Percentiles rank a stretch among this genome's conserved stretches.
These are phyloP conservation scores for Aviceda subcristata DNA, from an alignment of 2,113 vertebrate genomes.

Conservation along the genomic window DNA sequence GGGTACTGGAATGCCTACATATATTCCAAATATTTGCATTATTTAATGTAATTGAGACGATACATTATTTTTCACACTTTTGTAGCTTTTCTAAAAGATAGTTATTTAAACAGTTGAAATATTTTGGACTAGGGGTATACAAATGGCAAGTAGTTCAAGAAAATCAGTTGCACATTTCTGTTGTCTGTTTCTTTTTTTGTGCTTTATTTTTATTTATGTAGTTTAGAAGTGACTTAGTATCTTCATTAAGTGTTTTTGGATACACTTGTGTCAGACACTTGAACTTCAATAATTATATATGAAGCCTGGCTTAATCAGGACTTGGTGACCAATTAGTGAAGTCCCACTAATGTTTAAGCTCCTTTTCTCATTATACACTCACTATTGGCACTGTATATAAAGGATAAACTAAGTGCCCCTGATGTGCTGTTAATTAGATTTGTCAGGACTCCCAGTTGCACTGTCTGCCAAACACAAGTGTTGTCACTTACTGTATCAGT, in stretches of 20 bases:
- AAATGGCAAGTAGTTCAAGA: neutral
- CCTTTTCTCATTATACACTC: constrained; percentile 46
- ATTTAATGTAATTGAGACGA: neutral
- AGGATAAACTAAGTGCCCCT: constrained; percentile 56
- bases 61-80: neutral
- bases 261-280: neutral
- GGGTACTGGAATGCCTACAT: neutral
- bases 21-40: neutral
- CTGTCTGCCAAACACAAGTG: constrained; percentile 63
- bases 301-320: constrained; percentile 41
- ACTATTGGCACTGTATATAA: constrained; percentile 34
- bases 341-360: constrained; percentile 56
- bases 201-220: neutral
- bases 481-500: constrained; percentile 69
- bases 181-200: neutral
- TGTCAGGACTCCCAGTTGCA: constrained; percentile 64
- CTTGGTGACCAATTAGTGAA: constrained; percentile 48
- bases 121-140: neutral
- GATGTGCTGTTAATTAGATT: constrained; percentile 71
- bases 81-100: neutral
- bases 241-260: neutral
- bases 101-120: neutral
- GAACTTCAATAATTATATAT: constrained; percentile 2
- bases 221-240: neutral
- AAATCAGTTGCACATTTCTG: neutral